Percentiles rank a stretch among this genome's conserved stretches.
Evolutionary conservation across 2,113 vertebrate species (phyloP).

Genomic region (Microcebus tavaratra): DNA sequence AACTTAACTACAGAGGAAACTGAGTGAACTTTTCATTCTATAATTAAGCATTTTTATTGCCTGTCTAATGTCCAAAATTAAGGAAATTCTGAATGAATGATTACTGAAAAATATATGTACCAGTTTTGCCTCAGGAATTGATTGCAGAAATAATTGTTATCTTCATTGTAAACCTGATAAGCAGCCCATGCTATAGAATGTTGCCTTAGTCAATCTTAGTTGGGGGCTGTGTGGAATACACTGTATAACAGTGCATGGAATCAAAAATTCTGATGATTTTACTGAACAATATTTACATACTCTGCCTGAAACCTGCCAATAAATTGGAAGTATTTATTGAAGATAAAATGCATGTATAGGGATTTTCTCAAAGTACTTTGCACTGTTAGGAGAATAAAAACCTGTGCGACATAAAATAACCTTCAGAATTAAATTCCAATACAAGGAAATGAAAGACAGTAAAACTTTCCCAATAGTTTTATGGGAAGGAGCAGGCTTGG

Average conservation of each 20-base stretch:
- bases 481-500: not conserved
- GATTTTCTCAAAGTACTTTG: not conserved
- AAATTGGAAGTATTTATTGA: not conserved
- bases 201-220: not conserved
- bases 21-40: not conserved
- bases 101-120: not conserved
- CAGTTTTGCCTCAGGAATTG: not conserved
- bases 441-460: not conserved
- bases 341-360: not conserved
- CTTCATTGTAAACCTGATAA: not conserved
- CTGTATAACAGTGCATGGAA: not conserved
- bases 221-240: not conserved
- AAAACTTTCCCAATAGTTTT: conserved; percentile 18
- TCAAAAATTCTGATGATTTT: not conserved
- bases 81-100: not conserved
- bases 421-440: conserved; percentile 52
- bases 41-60: not conserved
- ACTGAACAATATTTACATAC: not conserved
- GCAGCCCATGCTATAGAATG: not conserved
- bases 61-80: not conserved
- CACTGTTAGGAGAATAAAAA: not conserved
- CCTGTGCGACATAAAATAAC: not conserved
- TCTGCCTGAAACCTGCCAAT: not conserved
- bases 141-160: not conserved
- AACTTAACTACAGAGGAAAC: not conserved